Conservation (phyloP, 2,113 vertebrate species). For the Zapus hudsonius region DNA sequence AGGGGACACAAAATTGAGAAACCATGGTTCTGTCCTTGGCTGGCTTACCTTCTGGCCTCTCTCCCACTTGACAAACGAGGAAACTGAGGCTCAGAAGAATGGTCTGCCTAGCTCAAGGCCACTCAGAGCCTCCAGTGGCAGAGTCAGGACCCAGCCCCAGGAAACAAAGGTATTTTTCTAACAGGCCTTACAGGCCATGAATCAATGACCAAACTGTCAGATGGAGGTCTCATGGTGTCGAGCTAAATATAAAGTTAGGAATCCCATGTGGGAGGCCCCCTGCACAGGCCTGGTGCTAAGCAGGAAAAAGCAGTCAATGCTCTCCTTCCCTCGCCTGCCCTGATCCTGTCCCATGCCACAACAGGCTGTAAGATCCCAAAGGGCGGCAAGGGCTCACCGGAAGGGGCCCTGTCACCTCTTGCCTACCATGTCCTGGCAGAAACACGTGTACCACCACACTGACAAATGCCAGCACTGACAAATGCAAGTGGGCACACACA, state of each 20-base stretch:
- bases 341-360: not conserved
- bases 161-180: not conserved
- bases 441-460: not conserved
- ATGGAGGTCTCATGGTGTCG: not conserved
- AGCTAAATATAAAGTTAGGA: not conserved
- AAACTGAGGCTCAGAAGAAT: constrained; percentile 48
- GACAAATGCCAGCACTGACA: not conserved
- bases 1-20: not conserved
- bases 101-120: not conserved
- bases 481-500: not conserved
- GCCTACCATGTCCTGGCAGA: not conserved
- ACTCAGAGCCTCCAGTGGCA: not conserved
- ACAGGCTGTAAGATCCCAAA: fast-evolving
- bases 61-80: not conserved
- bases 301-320: not conserved
- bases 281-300: not conserved
- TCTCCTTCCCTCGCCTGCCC: not conserved
- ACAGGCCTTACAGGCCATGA: not conserved
- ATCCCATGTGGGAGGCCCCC: not conserved
- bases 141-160: not conserved
- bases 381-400: not conserved
- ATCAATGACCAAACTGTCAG: not conserved
- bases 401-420: not conserved
- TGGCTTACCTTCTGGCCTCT: not conserved
- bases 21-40: not conserved